Conservation (phyloP, 2,888 invertebrate species). For the Drosophila mercatorum region DNA sequence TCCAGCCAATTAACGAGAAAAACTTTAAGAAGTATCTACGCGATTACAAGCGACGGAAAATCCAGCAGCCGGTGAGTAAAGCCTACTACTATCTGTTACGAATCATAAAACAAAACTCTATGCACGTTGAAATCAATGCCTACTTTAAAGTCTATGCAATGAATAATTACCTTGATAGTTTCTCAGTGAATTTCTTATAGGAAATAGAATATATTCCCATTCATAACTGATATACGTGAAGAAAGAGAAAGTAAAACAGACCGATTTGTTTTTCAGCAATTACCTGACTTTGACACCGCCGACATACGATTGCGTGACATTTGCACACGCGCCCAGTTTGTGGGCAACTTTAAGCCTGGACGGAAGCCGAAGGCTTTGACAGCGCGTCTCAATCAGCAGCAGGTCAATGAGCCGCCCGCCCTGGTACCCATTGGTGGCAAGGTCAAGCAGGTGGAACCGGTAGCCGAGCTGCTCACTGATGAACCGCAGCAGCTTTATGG, state of each 20-base stretch:
- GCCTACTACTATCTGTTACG: too few species aligned
- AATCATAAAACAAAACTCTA: neutral
- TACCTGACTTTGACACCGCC: constrained; percentile 91
- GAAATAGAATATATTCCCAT: neutral
- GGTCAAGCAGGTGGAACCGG: constrained; percentile 19
- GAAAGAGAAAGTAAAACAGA: neutral
- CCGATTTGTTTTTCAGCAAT: constrained; percentile 85
- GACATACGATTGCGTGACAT: constrained; percentile 90
- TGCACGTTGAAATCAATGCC: neutral
- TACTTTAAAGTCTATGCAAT: neutral
- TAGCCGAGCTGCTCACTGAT: constrained; percentile 53
- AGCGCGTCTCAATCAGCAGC: constrained; percentile 61
- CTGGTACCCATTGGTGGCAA: constrained; percentile 69
- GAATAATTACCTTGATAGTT: neutral
- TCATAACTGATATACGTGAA: neutral
- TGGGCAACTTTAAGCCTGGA: constrained; percentile 81
- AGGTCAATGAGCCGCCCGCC: constrained; percentile 68
- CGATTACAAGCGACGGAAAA: constrained; percentile 89
- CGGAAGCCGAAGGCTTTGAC: constrained; percentile 78
- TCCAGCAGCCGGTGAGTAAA: constrained; percentile 88
- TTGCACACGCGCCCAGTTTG: constrained; percentile 83
- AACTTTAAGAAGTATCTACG: constrained; percentile 87
- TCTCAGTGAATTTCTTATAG: neutral
- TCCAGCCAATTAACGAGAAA: constrained; percentile 68
- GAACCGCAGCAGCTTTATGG: constrained; percentile 67